A percentile compares a stretch with the other conserved stretches of the same genome.
These are phyloP conservation scores for Achlya flavicornis DNA, from an alignment of 2,888 invertebrate genomes.

Conservation along the genomic window DNA sequence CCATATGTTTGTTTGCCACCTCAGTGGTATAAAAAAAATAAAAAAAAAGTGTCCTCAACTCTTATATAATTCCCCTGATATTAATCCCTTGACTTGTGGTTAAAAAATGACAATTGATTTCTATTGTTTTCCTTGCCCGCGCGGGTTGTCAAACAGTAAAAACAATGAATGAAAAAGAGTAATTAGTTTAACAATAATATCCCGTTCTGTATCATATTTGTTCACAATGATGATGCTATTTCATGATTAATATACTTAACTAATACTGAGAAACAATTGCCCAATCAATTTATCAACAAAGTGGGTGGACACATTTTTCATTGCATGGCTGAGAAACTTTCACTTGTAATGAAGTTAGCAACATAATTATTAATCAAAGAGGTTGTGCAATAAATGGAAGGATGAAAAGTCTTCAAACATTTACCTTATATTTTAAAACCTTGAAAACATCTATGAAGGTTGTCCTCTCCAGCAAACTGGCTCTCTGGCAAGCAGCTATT, in stretches of 20 bases:
- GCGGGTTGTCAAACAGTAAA: too few relatives aligned
- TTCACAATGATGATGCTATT: background rate
- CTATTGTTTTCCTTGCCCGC: too few relatives aligned
- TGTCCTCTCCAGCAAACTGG: slow-evolving; percentile 71
- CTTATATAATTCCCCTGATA: too few relatives aligned
- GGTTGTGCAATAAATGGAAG: background rate
- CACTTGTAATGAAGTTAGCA: background rate
- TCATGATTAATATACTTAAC: slow-evolving; percentile 9
- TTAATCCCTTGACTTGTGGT: too few relatives aligned
- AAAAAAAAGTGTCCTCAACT: too few relatives aligned
- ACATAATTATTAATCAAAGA: background rate
- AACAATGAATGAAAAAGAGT: too few relatives aligned
- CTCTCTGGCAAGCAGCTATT: slow-evolving; percentile 88
- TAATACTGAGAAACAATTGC: slow-evolving; percentile 18
- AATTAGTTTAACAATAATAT: too few relatives aligned
- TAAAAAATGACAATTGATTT: too few relatives aligned
- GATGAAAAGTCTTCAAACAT: slow-evolving; percentile 25
- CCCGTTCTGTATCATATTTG: background rate
- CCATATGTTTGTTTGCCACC: too few relatives aligned
- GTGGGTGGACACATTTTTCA: slow-evolving; percentile 45
- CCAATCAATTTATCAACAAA: slow-evolving; percentile 34
- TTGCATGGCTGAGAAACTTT: slow-evolving; percentile 1
- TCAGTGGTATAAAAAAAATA: too few relatives aligned
- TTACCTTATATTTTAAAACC: slow-evolving; percentile 91
- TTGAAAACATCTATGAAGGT: slow-evolving; percentile 92